phyloP scores from a whole-genome alignment of 2,113 vertebrate species.

The Festucalex cinctus region DNA sequence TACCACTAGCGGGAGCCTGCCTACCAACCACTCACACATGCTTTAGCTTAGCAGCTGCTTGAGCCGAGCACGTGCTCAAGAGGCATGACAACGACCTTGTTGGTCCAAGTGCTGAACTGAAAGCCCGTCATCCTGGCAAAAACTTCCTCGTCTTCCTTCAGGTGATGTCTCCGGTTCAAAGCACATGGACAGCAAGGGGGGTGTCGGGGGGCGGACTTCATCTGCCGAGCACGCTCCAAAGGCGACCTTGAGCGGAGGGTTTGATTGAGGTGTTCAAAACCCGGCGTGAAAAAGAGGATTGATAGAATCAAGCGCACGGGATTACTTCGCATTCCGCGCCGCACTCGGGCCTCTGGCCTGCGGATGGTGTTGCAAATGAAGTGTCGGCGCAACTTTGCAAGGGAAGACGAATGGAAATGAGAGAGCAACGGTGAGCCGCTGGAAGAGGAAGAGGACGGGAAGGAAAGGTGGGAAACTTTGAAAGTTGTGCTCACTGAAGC shows the following conservation, averaged over 20 bases:
- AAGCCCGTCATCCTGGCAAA: constrained; percentile 25
- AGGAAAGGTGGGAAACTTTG: background rate
- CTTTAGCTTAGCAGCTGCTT: background rate
- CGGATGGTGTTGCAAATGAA: constrained; percentile 65
- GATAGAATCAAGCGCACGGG: constrained; percentile 62
- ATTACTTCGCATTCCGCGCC: constrained; percentile 67
- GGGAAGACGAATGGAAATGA: constrained; percentile 19
- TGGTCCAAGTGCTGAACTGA: constrained; percentile 4
- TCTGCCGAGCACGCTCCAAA: constrained; percentile 61
- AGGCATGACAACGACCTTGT: constrained; percentile 14
- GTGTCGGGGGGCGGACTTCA: constrained; percentile 53
- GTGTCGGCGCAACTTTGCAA: constrained; percentile 38
- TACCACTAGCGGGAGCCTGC: too few relatives aligned
- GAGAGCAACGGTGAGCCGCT: constrained; percentile 12
- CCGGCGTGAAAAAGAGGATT: constrained; percentile 54
- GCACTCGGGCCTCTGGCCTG: constrained; percentile 50
- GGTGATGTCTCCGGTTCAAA: constrained; percentile 67
- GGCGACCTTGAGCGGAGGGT: constrained; percentile 66
- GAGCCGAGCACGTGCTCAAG: background rate
- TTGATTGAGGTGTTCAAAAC: constrained; percentile 74
- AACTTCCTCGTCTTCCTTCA: constrained; percentile 49
- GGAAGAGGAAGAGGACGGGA: constrained; percentile 10
- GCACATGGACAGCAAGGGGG: constrained; percentile 41
- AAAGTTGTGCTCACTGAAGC: constrained; percentile 13
- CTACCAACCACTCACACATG: too few relatives aligned